A percentile compares a stretch with the other conserved stretches of the same genome.
These are phyloP conservation scores for Mnemiopsis leidyi DNA, from an alignment of 37 sponge, comb jelly and placozoan species.

Conservation along the genomic window DNA sequence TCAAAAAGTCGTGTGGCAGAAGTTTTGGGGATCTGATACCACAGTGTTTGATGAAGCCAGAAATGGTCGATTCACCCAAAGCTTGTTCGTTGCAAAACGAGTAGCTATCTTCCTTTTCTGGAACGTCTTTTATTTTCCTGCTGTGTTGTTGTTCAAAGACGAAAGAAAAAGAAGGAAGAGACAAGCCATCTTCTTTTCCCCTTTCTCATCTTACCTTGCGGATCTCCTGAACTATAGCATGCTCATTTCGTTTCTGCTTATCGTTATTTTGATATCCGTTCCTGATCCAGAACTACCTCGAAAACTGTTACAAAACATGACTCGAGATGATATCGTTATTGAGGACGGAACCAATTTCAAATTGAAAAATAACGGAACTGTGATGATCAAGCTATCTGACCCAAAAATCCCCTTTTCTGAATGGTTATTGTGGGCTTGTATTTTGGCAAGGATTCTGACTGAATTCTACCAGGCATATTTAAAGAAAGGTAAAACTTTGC, in stretches of 20 bases:
- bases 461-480: background rate
- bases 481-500: background rate
- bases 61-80: background rate
- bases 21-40: conserved; percentile 6
- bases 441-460: background rate
- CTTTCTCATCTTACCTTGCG: background rate
- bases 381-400: background rate
- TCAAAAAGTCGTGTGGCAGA: conserved; percentile 13
- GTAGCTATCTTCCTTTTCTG: background rate
- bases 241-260: background rate
- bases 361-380: background rate
- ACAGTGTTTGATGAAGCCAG: background rate
- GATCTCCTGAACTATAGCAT: background rate
- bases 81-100: background rate
- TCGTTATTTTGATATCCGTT: background rate
- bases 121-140: background rate
- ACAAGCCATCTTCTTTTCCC: background rate
- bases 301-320: background rate
- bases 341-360: background rate
- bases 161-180: background rate
- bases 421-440: background rate
- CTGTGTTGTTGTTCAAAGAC: background rate
- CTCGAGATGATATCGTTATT: background rate
- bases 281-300: background rate
- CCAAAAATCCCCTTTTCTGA: background rate